Base-by-base conservation (phyloP, 2,888 invertebrate genomes). In the Nymphalis polychloros region DNA sequence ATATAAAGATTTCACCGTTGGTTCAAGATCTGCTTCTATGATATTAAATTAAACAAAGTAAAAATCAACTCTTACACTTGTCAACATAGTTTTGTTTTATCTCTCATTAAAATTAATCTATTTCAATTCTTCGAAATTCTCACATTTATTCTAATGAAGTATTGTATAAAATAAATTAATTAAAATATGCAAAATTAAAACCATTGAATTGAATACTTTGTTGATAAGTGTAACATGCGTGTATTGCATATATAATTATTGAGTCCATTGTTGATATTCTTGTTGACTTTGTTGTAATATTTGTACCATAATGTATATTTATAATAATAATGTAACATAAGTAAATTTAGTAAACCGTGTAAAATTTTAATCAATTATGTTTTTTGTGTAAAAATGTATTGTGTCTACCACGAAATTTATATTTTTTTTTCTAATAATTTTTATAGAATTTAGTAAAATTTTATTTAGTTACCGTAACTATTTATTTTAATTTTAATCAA, bases 1-100 rank as follows among this genome's bases (percentile, higher is more conserved):
- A 86, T 98, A 97, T 88, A 97, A 97, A 93, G 98, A 98, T 93
- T 97, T 97, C 88, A 97, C 96, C 72, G 96, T 96, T 79, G 96
- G 96, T 78, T 96, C 96, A 80, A 95, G 95, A 86, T 95, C 95
- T 79, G 94, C 95, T 76, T 96, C 96, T 75, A 94, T 96, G 81
- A 89, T 95, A 81, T 94, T 94, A 72, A 94, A 94, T 85, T 94
- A 81, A 86, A 62, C 17, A 27, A 65, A 57, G 63, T 60, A 13
- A n/a, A 31, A 66, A 57, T 50, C 48, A 49, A 47, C 35, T 63
- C 27, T 52, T 69, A 66, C 66, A 68, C 66, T 67, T 63, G 61
- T 67, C 70, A 71, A 68, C 67, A 70, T 61, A 63, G 66, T 69
- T 66, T 35, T 19, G n/a, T 31, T n/a, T 31, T n/a, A 7, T 52